Base-by-base conservation (phyloP, 1,140 invertebrate species). In the Meteorus sp. region DNA sequence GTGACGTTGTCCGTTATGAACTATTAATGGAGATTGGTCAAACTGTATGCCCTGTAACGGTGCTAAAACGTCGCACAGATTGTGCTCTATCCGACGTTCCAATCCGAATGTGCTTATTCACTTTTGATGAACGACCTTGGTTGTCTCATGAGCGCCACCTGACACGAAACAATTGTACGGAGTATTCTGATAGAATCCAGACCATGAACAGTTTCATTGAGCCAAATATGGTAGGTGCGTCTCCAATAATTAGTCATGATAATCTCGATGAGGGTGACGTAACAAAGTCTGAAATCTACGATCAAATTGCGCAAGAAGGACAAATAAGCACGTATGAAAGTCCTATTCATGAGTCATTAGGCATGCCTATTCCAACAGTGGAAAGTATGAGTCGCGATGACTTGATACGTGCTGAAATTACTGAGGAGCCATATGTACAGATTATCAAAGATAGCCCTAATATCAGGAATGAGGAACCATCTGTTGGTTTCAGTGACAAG, bases 151-250 rank as follows among this genome's bases (percentile, higher is more conserved):
- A 65, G 43, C 68, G 71, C 9, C 66, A 57, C 44, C 70, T 80
- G 29, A 63, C 63, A 7, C 68, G 64, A n/a, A 79, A 78, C 25
- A 78, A 80, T 56, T 80, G 77, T 33, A 77, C 75, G 0, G 58
- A 67, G 3, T 53, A 62, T 13, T 52, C 61, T 15, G 64, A 73
- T 22, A 60, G 47, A 13, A 67, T 70, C n/a, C 71, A 72, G 56
- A 70, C 76, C 29, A 25, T 74, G 1, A 71, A 63, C 20, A 64
- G 69, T 1, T 67, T 62, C 35, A 27, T 61, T 41, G 37, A 56
- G 20, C 17, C 44, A 58, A 62, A 17, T 58, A 65, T 55, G 48
- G 60, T 62, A 7, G 59, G 35, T 13, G 59, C 61, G 15, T 60
- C 66, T 15, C 45, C 66, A n/a, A 60, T 69, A 9, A 48, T 59